Evolutionary conservation across 2,113 vertebrate genomes (phyloP).

Genomic region (Psittacus erithacus): DNA sequence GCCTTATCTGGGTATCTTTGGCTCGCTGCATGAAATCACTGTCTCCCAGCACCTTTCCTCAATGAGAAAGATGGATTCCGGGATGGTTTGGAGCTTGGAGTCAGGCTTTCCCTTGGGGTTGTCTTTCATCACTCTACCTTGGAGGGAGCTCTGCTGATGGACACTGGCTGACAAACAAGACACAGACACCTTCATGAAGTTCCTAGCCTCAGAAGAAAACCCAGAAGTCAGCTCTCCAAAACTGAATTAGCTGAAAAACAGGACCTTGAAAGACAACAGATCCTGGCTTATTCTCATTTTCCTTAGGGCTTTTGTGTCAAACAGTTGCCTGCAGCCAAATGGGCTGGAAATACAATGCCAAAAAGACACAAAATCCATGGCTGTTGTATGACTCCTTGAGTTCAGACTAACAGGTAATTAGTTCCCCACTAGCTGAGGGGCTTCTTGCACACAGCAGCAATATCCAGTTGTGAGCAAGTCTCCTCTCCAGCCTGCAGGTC

Average conservation of each 20-base stretch:
- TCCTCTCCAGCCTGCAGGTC: neutral
- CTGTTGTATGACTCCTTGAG: neutral
- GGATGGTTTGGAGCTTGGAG: neutral
- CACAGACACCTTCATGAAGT: neutral
- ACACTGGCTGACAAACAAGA: neutral
- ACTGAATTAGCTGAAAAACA: neutral
- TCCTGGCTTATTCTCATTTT: neutral
- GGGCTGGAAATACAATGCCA: neutral
- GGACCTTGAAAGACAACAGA: neutral
- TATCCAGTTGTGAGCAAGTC: neutral
- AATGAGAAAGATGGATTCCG: neutral
- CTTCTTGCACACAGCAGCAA: neutral
- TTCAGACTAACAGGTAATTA: neutral
- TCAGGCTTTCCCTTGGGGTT: neutral
- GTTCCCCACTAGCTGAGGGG: neutral
- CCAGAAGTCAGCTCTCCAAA: neutral
- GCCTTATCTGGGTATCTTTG: neutral
- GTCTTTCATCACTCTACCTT: neutral
- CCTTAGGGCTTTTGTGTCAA: neutral
- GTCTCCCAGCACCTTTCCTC: neutral
- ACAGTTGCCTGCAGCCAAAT: neutral
- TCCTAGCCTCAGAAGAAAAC: neutral
- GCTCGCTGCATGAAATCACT: neutral
- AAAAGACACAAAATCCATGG: neutral
- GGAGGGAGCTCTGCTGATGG: neutral